A percentile compares a stretch with the other conserved stretches of the same genome.
These are phyloP conservation scores for Theretra japonica DNA, from an alignment of 2,888 invertebrate genomes.

Conservation along the genomic window DNA sequence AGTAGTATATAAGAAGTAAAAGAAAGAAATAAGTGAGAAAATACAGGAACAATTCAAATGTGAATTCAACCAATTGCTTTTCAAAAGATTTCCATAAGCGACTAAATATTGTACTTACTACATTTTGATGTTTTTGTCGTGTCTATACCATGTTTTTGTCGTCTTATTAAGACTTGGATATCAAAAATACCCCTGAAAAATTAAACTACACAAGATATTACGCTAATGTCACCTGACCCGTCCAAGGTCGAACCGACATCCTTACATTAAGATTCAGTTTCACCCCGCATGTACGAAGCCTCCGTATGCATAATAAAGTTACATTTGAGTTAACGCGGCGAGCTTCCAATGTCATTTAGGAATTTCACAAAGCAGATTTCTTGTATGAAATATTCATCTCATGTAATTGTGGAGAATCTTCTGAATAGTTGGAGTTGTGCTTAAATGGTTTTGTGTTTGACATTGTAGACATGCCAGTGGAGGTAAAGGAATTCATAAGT, in stretches of 20 bases:
- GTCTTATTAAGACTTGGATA: background rate
- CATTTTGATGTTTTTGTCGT: too few relatives aligned
- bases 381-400: slow-evolving; percentile 21
- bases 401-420: slow-evolving; percentile 7
- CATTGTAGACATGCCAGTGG: background rate
- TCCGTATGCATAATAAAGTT: slow-evolving; percentile 20
- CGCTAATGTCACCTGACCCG: background rate
- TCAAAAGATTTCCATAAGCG: too few relatives aligned
- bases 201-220: background rate
- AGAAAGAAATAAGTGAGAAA: too few relatives aligned
- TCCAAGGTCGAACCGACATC: slow-evolving; percentile 11
- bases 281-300: background rate
- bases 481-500: background rate
- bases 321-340: background rate
- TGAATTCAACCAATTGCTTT: background rate
- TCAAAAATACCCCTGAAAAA: background rate
- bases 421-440: background rate
- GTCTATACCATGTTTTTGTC: too few relatives aligned
- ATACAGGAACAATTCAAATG: too few relatives aligned
- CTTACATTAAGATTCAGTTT: slow-evolving; percentile 16
- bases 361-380: slow-evolving; percentile 22
- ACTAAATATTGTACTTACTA: too few relatives aligned
- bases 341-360: slow-evolving; percentile 14
- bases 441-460: too few relatives aligned
- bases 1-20: too few relatives aligned